Conservation (phyloP, 2,888 invertebrate genomes). For the Eupithecia abbreviata region DNA sequence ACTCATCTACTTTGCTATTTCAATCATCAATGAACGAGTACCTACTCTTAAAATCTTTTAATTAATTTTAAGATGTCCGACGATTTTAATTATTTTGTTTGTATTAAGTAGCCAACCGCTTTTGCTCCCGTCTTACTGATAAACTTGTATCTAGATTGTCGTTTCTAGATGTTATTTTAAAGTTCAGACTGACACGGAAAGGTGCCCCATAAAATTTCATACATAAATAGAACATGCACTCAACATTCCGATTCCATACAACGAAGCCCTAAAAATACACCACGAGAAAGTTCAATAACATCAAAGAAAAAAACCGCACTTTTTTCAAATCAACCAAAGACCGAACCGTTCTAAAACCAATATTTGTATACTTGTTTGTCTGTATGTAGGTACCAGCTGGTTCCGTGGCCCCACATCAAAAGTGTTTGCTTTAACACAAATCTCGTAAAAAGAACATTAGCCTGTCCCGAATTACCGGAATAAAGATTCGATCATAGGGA, state of each 20-base stretch:
- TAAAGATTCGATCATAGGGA: conserved; percentile 47
- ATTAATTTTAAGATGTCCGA: too few species aligned
- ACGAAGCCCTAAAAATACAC: background rate
- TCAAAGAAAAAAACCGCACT: conserved; percentile 5
- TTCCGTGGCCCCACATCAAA: conserved; percentile 64
- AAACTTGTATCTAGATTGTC: too few species aligned
- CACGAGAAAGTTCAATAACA: conserved; percentile 1
- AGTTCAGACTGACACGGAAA: background rate
- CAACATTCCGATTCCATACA: background rate
- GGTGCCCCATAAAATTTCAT: background rate
- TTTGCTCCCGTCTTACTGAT: too few species aligned
- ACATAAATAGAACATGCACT: conserved; percentile 1
- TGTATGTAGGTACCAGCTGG: conserved; percentile 52
- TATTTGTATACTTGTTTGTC: conserved; percentile 29
- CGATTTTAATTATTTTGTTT: too few species aligned
- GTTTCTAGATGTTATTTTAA: too few species aligned
- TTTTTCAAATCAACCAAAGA: conserved; percentile 16
- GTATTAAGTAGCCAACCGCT: too few species aligned
- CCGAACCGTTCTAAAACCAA: conserved; percentile 27
- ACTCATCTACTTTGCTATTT: too few species aligned
- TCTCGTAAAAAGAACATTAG: conserved; percentile 74
- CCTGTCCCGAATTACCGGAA: conserved; percentile 59
- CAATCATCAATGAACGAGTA: too few species aligned
- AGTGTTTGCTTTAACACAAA: conserved; percentile 58
- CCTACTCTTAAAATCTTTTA: too few species aligned